Evolutionary conservation across 1,140 invertebrate genomes (phyloP), one percentile per base, ranked within the genome.

Genomic region (Scaptomyza graminum): DNA sequence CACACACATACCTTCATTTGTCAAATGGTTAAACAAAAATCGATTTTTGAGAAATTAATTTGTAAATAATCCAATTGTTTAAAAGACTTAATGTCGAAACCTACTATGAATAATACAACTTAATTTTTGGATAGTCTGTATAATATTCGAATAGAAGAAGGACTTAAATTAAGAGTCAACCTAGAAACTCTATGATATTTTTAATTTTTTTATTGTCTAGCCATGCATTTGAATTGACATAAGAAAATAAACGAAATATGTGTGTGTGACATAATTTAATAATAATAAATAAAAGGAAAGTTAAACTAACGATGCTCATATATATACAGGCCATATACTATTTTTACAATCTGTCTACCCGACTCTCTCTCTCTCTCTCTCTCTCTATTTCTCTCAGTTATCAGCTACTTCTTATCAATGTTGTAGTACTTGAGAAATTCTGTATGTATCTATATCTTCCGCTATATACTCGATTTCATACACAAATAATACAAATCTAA

Each of bases 381-480:
- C 64, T 87, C 62, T 56, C 43, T 79, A 13, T 74, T 18, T 79
- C 43, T 68, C 57, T 85, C 64, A 74, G 74, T 81, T 77, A 77
- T 64, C 77, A 61, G 72, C 47, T 67, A 60, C 44, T 50, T 41
- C 60, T 41, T 69, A 65, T 82, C 57, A 65, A 68, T 87, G 81
- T 87, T 87, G 78, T 87, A 85, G 78, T 68, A 75, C 63, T 87
- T 81, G 67, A 68, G 37, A 64, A 71, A 72, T 41, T 55, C n/a
- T n/a, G n/a, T n/a, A n/a, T 67, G 55, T 60, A 67, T 61, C 61
- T 56, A 56, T 68, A 60, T 60, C 41, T 73, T 49, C 28, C 16
- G 54, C 69, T 67, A 60, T 55, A 49, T 68, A 73, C 22, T 66
- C 54, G 47, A 72, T 22, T 55, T 57, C 18, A 46, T 39, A 51